Evolutionary conservation across 2,888 invertebrate species (phyloP), one percentile per base, ranked within the genome.

Genomic region (Imbricaverruca yamaguchii): DNA sequence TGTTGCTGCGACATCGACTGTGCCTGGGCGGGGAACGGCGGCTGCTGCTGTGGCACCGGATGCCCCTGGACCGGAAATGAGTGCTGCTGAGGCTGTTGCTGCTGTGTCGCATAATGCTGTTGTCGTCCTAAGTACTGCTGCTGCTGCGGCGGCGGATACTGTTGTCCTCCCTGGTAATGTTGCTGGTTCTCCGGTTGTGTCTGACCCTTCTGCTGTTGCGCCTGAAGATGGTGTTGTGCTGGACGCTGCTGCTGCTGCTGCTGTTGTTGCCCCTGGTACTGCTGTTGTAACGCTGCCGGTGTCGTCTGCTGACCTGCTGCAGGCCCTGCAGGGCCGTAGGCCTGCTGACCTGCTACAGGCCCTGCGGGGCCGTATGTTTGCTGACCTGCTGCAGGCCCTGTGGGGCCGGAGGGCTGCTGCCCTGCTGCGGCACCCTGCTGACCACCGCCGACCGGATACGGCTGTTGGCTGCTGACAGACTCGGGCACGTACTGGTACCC

Each of bases 171-270:
- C 55, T 69, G 81, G 23, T 78, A 81, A 57, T 81, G 81, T 57
- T 82, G 82, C 18, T 81, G 83, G 55, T 82, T 83, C 23, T 65
- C 81, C 39, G 81, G 82, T 55, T 55, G 80, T 55, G 80, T 80
- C 39, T 63, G 23, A n/a, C 23, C 39, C 59, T 65, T 81, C 21
- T 81, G 82, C 23, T 81, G 83, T 74, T 83, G 83, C 25, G 53
- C 83, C 63, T 83, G 85, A 83, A 63, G 84, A 79, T 80, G 85
- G 55, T 83, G 84, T 25, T 81, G 83, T 80, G 81, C 80, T 82
- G n/a, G 78, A 67, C 15, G 56, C 61, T 59, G 39, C 67, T 77
- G 80, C 69, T 80, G 82, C 53, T 81, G 83, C 23, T 80, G 82
- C 21, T 80, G 80, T 18, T 79, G 80, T 21, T 81, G 59, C 53